Conservation (phyloP, 2,113 vertebrate genomes). For the Ia io region DNA sequence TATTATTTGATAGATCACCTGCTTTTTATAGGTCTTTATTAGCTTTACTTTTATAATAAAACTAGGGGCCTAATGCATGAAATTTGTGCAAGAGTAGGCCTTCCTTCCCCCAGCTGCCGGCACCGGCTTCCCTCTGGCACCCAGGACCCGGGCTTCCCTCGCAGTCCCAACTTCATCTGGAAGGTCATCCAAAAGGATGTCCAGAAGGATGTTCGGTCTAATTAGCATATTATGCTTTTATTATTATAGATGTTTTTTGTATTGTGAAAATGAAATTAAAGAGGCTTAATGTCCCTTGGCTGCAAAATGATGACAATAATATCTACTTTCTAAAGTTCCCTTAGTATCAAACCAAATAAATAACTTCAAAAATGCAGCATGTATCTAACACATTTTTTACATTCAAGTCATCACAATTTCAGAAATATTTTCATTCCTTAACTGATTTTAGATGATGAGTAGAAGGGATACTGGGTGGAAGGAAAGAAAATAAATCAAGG, state of each 20-base stretch:
- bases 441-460: neutral
- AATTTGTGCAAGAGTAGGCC: no score
- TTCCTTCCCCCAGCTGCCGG: no score
- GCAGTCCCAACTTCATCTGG: no score
- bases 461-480: neutral
- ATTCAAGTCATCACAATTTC: neutral
- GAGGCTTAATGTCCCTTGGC: neutral
- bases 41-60: neutral
- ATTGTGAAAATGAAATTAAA: neutral
- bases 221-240: no score
- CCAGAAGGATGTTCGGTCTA: no score
- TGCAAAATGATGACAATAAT: neutral
- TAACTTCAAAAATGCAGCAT: neutral
- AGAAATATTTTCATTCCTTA: neutral
- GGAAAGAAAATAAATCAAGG: slow-evolving; percentile 12
- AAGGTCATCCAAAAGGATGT: no score
- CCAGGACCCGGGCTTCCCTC: no score
- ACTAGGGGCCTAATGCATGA: no score
- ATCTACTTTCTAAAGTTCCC: neutral
- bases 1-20: neutral
- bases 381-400: neutral
- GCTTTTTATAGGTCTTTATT: neutral
- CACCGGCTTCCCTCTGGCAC: no score
- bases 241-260: neutral
- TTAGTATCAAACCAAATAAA: neutral